Conservation (phyloP, 2,797 vertebrate genomes). For the Paramormyrops hopkinsi region DNA sequence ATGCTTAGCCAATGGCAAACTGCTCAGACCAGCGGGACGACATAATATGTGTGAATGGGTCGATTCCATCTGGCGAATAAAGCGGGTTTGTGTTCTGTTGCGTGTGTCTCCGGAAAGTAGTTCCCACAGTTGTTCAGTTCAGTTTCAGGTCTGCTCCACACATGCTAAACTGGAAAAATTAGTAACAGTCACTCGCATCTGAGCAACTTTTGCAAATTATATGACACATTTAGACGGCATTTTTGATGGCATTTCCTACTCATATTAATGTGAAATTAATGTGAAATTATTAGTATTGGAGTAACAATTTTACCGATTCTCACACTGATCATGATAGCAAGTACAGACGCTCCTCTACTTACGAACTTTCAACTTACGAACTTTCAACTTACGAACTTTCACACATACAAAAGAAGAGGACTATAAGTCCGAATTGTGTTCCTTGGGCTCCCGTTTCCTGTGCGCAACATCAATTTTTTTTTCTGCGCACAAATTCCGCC, state of each 20-base stretch:
- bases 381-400: too few relatives aligned
- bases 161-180: neutral
- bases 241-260: neutral
- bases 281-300: neutral
- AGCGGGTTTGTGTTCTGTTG: slow-evolving; percentile 19
- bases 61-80: slow-evolving; percentile 26
- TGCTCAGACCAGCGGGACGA: slow-evolving; percentile 1
- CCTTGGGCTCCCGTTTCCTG: too few relatives aligned
- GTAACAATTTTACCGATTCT: neutral
- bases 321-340: neutral
- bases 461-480: too few relatives aligned
- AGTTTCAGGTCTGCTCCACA: neutral
- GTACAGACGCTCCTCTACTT: neutral
- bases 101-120: neutral
- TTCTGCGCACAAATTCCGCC: too few relatives aligned
- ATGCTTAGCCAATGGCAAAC: neutral
- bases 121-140: neutral
- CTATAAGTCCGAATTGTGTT: too few relatives aligned
- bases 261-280: neutral
- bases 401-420: too few relatives aligned
- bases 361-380: too few relatives aligned
- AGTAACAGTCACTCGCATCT: neutral
- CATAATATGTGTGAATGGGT: slow-evolving; percentile 14
- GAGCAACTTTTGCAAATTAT: neutral
- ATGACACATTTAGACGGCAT: neutral